Evolutionary conservation across 2,797 vertebrate genomes (phyloP).

Genomic region (Gorsachius magnificus): DNA sequence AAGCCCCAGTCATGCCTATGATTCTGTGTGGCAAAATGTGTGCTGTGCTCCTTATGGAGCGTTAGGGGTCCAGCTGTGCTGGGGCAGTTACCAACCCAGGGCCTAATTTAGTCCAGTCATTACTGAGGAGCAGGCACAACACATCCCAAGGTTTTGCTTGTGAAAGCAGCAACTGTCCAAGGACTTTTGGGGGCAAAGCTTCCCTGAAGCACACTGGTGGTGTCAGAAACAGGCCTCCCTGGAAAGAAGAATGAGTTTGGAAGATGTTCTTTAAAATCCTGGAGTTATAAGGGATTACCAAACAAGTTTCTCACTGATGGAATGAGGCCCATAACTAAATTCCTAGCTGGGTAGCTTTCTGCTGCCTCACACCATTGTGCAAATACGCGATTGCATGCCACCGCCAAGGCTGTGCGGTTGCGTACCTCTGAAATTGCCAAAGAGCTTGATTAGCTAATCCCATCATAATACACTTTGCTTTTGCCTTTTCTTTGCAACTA

Average conservation of each 20-base stretch:
- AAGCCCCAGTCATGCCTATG: not conserved
- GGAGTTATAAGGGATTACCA: not conserved
- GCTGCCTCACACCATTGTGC: not conserved
- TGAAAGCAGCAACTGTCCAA: not conserved
- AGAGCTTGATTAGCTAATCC: conserved; percentile 38
- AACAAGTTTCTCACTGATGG: not conserved
- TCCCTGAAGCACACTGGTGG: not conserved
- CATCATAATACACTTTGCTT: conserved; percentile 12
- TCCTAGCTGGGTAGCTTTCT: not conserved
- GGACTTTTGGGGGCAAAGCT: not conserved
- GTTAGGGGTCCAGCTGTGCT: not conserved
- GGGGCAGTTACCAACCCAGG: not conserved
- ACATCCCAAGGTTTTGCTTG: not conserved
- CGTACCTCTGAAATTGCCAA: not conserved
- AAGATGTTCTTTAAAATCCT: not conserved
- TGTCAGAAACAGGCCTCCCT: not conserved
- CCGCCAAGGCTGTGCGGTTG: not conserved
- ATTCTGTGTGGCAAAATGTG: not conserved
- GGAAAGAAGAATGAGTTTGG: not conserved
- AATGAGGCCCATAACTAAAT: not conserved
- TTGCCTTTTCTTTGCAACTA: conserved; percentile 7
- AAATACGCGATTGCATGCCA: not conserved
- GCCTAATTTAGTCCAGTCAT: not conserved
- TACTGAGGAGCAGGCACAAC: not conserved
- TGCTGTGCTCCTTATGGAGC: not conserved